Percentiles rank a stretch among this genome's conserved stretches.
Conservation (phyloP, 2,888 invertebrate species). For the Ecliptopera silaceata region DNA sequence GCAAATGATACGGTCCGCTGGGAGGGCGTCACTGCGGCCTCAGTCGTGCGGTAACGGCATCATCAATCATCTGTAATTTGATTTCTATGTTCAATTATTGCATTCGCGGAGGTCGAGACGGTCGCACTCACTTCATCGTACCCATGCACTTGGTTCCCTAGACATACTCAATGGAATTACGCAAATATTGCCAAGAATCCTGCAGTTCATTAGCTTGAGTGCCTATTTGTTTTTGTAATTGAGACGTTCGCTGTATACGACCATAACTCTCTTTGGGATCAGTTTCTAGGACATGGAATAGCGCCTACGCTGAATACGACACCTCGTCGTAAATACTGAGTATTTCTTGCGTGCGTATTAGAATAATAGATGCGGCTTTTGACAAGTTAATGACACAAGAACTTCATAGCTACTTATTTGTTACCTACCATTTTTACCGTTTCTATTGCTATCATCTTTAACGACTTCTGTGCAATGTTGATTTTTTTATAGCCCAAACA, state of each 20-base stretch:
- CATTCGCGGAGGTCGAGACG: slow-evolving; percentile 77
- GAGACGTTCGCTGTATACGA: slow-evolving; percentile 10
- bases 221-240: slow-evolving; percentile 26
- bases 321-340: slow-evolving; percentile 21
- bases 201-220: slow-evolving; percentile 17
- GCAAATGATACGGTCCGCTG: slow-evolving; percentile 75
- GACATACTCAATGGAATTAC: slow-evolving; percentile 43
- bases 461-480: background rate
- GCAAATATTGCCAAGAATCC: slow-evolving; percentile 40
- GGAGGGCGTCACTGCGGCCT: slow-evolving; percentile 73
- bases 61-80: slow-evolving; percentile 83
- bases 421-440: slow-evolving; percentile 9
- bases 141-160: slow-evolving; percentile 51
- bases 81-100: slow-evolving; percentile 83
- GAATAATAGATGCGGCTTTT: slow-evolving; percentile 4
- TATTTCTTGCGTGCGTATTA: slow-evolving; percentile 15
- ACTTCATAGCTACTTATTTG: slow-evolving; percentile 2
- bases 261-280: slow-evolving; percentile 19
- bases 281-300: slow-evolving; percentile 22
- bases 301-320: slow-evolving; percentile 24
- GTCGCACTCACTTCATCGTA: slow-evolving; percentile 65
- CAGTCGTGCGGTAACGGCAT: slow-evolving; percentile 80
- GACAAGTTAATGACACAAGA: slow-evolving; percentile 1
- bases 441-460: background rate
- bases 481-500: slow-evolving; percentile 7